Evolutionary conservation across 2,888 invertebrate species (phyloP).

Genomic region (Anorthoa munda): DNA sequence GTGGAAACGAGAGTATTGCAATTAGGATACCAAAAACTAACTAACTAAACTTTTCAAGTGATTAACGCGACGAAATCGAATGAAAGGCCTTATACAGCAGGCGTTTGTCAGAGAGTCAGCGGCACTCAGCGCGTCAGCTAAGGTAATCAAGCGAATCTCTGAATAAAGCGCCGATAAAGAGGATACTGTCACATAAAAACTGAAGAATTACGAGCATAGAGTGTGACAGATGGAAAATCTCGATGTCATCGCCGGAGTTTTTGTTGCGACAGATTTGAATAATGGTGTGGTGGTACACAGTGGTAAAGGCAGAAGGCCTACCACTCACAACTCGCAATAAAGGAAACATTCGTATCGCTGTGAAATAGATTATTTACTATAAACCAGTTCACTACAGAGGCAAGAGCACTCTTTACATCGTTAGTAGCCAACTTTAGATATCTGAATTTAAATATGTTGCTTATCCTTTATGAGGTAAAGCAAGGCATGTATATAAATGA

Average conservation of each 20-base stretch:
- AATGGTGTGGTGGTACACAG: conserved; percentile 53
- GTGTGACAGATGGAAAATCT: conserved; percentile 75
- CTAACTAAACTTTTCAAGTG: conserved; percentile 10
- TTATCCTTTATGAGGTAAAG: background rate
- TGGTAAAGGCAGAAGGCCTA: conserved; percentile 38
- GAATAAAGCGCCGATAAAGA: conserved; percentile 59
- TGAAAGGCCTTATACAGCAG: conserved; percentile 30
- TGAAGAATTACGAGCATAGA: conserved; percentile 60
- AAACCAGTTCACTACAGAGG: background rate
- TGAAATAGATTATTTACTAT: background rate
- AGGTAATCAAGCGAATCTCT: conserved; percentile 58
- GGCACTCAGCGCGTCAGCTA: conserved; percentile 10
- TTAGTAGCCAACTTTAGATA: background rate
- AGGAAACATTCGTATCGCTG: background rate
- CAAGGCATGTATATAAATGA: background rate
- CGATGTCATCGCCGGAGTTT: conserved; percentile 67
- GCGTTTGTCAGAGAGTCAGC: conserved; percentile 33
- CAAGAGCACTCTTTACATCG: background rate
- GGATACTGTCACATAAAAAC: conserved; percentile 65
- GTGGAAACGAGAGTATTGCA: background rate
- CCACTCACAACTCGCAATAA: background rate
- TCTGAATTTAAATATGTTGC: background rate
- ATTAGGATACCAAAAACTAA: conserved; percentile 12
- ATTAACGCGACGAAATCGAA: conserved; percentile 44
- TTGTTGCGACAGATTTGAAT: conserved; percentile 75